Evolutionary conservation across 1,140 invertebrate species (phyloP).

Genomic region (Eulimnadia texana): DNA sequence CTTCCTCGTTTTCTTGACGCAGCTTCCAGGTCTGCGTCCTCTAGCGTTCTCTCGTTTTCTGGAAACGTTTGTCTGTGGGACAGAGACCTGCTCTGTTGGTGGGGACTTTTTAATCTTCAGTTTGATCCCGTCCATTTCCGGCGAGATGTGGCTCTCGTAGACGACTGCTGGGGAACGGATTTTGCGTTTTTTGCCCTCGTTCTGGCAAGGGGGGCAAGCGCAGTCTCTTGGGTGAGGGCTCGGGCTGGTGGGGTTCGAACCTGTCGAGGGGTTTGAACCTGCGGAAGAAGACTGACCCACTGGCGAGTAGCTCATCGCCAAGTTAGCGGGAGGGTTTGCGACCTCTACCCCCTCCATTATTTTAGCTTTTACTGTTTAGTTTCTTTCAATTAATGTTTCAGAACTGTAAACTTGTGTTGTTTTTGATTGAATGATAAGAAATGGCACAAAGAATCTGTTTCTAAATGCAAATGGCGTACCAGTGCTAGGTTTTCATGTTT

Average conservation of each 20-base stretch:
- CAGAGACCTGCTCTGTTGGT: background rate
- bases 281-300: background rate
- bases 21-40: conserved; percentile 1
- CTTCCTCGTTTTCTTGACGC: conserved; percentile 5
- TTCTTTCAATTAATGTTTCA: too few relatives aligned
- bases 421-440: background rate
- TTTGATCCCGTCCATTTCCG: conserved; percentile 45
- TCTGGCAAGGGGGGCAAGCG: background rate
- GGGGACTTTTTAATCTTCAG: conserved; percentile 44
- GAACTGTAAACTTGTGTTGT: too few relatives aligned
- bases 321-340: background rate
- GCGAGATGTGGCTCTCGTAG: conserved; percentile 41
- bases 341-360: background rate
- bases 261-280: background rate
- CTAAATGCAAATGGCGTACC: background rate
- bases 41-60: background rate
- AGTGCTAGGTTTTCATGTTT: background rate
- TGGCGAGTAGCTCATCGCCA: background rate
- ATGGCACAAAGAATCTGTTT: background rate
- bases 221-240: conserved; percentile 3
- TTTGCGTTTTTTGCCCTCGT: conserved; percentile 2
- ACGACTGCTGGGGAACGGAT: conserved; percentile 22
- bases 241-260: background rate
- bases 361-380: too few relatives aligned
- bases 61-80: background rate